phyloP scores from a whole-genome alignment of 92 coral and sea anemone genomes.

The Paragorgia papillata region DNA sequence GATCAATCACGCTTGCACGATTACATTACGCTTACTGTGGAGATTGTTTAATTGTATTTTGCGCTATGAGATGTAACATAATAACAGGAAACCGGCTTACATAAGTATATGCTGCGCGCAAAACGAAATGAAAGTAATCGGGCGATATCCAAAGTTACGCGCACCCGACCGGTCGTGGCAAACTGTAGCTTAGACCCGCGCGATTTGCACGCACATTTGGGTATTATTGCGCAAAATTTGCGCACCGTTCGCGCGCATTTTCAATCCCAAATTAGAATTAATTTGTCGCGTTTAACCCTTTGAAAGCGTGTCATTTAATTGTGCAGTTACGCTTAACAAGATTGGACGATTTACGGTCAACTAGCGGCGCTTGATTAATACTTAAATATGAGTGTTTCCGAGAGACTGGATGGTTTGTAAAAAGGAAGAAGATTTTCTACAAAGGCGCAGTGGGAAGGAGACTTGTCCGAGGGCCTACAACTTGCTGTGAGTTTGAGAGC shows the following conservation, averaged over 20 bases:
- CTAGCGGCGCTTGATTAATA: not conserved
- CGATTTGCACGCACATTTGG: not conserved
- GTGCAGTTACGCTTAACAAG: not conserved
- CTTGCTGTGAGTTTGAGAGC: not conserved
- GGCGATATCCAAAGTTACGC: too few relatives aligned
- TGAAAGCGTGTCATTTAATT: not conserved
- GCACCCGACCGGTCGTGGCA: too few relatives aligned
- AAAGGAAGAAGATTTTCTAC: too few relatives aligned
- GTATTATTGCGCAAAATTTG: not conserved
- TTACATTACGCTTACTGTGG: slow-evolving; percentile 8
- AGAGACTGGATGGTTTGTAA: not conserved
- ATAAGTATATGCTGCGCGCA: not conserved
- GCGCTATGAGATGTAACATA: slow-evolving; percentile 1
- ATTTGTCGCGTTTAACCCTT: slow-evolving; percentile 18
- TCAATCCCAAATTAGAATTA: not conserved
- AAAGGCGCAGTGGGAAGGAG: too few relatives aligned
- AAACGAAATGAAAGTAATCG: too few relatives aligned
- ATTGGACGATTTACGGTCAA: not conserved
- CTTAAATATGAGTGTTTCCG: too few relatives aligned
- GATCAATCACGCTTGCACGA: slow-evolving; percentile 35
- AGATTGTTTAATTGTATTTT: slow-evolving; percentile 18
- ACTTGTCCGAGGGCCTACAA: too few relatives aligned
- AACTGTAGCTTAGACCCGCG: too few relatives aligned
- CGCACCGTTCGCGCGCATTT: not conserved
- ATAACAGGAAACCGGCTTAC: slow-evolving; percentile 8